Conservation (phyloP, 2,797 vertebrate species). For the Sciurus vulgaris region DNA sequence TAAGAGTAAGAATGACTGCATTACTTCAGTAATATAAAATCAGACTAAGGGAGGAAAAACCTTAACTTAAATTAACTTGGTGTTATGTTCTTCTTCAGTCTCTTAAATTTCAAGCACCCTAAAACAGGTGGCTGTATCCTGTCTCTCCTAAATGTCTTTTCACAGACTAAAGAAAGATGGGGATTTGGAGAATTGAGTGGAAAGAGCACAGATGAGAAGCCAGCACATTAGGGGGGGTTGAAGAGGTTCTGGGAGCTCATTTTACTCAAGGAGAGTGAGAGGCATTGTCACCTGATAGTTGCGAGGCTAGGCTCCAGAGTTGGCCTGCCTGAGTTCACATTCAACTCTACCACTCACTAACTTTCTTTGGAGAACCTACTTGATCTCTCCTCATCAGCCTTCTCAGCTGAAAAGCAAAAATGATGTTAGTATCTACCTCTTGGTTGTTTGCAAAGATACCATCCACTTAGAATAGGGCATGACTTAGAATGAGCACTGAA, state of each 20-base stretch:
- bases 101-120: constrained; percentile 27
- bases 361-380: background rate
- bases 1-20: constrained; percentile 1
- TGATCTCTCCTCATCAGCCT: background rate
- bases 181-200: background rate
- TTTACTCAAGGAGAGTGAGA: background rate
- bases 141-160: constrained; percentile 7
- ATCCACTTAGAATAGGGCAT: background rate
- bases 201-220: background rate
- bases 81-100: background rate
- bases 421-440: background rate
- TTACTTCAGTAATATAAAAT: constrained; percentile 7
- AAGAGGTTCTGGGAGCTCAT: background rate
- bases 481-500: background rate
- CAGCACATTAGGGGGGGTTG: background rate
- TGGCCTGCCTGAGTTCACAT: background rate
- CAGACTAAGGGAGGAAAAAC: background rate
- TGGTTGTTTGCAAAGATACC: background rate
- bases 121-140: background rate
- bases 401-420: background rate
- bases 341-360: background rate
- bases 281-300: fast-evolving
- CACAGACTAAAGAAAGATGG: background rate
- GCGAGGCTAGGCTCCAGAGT: background rate
- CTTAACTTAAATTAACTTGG: background rate